Base-by-base conservation (phyloP, 2,888 invertebrate genomes). In the Gnatocerus cornutus region DNA sequence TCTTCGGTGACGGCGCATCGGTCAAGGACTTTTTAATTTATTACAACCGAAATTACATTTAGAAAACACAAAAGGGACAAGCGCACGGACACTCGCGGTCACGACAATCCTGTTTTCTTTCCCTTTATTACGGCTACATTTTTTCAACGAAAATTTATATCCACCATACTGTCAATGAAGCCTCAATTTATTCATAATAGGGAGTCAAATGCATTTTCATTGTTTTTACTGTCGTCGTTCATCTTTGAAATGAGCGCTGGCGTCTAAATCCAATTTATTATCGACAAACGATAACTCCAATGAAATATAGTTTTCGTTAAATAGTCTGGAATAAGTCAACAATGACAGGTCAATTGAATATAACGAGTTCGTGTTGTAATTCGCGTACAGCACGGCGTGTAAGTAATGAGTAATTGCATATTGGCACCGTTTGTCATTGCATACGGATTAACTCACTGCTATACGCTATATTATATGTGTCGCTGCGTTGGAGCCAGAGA, bases 321-420 rank as follows among this genome's bases (percentile, higher is more conserved):
- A 56, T 39, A 29, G 58, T 56, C 43, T 65, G 67, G 72, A 76
- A 75, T 75, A 76, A 77, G 77, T 78, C 74, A 77, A 68, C 71
- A 74, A 69, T 76, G 80, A 79, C 77, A 77, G 77, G 77, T 79
- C 79, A 78, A 80, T 80, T 79, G 79, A 79, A 79, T 77, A 72
- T 76, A 78, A 78, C 76, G 76, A 78, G 76, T 68, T 59, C 69
- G 52, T 52, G 63, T 69, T 62, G 71, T 55, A 69, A 71, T 67
- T 65, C 74, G 73, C 71, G 75, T 73, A 74, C 72, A 56, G 73
- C 76, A 72, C 76, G 74, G 72, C 72, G 75, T 76, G 77, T 77
- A 78, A 78, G 77, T 79, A 79, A 79, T 80, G 79, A 81, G 77
- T 81, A 79, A 81, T 81, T 78, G 81, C 79, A 79, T 79, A 79